Conservation (phyloP, 2,888 invertebrate species). For the Plebejus anna region DNA sequence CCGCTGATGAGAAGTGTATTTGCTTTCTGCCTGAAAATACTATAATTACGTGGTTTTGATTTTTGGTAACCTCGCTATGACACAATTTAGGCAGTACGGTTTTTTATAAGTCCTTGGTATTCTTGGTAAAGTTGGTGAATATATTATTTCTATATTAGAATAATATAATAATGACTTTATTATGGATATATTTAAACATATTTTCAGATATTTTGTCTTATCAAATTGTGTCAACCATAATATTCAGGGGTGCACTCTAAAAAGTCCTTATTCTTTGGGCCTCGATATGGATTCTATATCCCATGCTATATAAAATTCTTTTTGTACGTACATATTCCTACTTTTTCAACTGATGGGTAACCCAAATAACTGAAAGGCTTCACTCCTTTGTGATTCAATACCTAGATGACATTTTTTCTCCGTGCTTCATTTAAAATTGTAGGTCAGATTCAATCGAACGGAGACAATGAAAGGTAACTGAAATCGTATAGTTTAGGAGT, state of each 20-base stretch:
- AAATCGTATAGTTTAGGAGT: background rate
- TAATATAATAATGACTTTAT: no score
- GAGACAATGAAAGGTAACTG: slow-evolving; percentile 4
- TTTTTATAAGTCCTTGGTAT: no score
- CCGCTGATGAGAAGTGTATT: background rate
- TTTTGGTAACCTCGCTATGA: no score
- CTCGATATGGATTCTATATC: background rate
- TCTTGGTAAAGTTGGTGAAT: no score
- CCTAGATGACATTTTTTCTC: slow-evolving; percentile 21
- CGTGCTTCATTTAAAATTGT: slow-evolving; percentile 23
- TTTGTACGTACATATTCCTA: slow-evolving; percentile 19
- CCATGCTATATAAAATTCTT: background rate
- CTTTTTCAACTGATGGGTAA: slow-evolving; percentile 22
- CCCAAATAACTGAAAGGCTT: slow-evolving; percentile 25
- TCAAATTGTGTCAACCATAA: no score
- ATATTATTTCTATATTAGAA: no score
- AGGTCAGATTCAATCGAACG: slow-evolving; percentile 14
- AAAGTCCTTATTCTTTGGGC: background rate
- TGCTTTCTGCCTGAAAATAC: background rate
- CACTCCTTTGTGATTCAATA: slow-evolving; percentile 26
- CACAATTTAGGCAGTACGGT: no score
- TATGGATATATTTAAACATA: no score
- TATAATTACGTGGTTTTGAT: background rate
- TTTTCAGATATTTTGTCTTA: no score
- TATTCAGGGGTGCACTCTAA: no score